These are phyloP conservation scores for Caenorhabditis zanzibari DNA, from an alignment of 2,888 invertebrate genomes.

Conservation along the genomic window DNA sequence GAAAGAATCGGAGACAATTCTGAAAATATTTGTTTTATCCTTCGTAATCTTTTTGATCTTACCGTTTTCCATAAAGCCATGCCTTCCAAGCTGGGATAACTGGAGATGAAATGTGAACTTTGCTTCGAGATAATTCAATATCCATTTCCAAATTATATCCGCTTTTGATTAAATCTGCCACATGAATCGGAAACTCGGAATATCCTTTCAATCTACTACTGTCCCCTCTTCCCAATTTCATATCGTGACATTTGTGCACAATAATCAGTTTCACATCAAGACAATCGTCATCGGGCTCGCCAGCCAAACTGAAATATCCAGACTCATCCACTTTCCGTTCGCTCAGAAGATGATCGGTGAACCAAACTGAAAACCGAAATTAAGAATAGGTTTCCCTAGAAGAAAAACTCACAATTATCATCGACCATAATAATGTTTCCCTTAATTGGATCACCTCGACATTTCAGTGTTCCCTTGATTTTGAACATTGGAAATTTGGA, in stretches of 20 bases:
- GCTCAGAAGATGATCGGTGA: constrained; percentile 29
- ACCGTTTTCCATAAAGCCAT: constrained; percentile 41
- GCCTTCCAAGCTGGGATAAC: constrained; percentile 22
- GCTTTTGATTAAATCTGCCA: constrained; percentile 24
- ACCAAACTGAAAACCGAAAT: constrained; percentile 13
- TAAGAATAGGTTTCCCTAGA: not conserved
- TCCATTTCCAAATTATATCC: constrained; percentile 31
- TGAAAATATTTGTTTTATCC: not conserved
- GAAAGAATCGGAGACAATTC: constrained; percentile 24
- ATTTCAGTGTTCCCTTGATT: constrained; percentile 24
- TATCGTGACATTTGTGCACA: constrained; percentile 30
- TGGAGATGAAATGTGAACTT: constrained; percentile 14
- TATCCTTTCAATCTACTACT: constrained; percentile 17
- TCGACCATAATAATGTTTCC: constrained; percentile 51
- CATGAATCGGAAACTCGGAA: constrained; percentile 11
- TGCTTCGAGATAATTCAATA: constrained; percentile 21
- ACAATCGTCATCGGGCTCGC: constrained; percentile 34
- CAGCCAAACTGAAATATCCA: constrained; percentile 34
- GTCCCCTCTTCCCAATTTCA: constrained; percentile 26
- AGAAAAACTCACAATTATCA: constrained; percentile 30
- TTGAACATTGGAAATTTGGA: constrained; percentile 26
- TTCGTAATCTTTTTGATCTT: not conserved
- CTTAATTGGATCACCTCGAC: constrained; percentile 24
- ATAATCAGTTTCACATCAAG: constrained; percentile 38
- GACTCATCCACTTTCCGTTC: constrained; percentile 14